Percentiles rank a stretch among this genome's conserved stretches.
phyloP scores from a whole-genome alignment of 2,113 vertebrate genomes.

The Malurus alboscapulatus region DNA sequence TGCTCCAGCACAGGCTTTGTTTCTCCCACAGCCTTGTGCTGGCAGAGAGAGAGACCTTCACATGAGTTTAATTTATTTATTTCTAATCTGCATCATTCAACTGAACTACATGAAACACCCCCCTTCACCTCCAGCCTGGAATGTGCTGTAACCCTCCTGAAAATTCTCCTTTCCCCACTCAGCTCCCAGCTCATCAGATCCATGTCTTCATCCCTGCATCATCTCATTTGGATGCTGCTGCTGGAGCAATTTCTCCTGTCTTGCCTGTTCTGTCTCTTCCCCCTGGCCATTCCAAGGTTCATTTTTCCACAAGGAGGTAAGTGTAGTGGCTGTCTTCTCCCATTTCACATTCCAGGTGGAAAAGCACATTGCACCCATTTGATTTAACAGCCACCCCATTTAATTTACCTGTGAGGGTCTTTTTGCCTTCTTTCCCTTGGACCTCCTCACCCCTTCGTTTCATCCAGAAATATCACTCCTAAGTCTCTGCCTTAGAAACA shows the following conservation, averaged over 20 bases:
- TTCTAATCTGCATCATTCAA: neutral
- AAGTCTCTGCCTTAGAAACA: neutral
- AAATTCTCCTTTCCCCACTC: neutral
- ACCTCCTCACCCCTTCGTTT: neutral
- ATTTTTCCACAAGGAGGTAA: accelerated
- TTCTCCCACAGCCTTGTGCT: neutral
- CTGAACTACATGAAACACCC: neutral
- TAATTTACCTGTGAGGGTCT: neutral
- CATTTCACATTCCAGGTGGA: neutral
- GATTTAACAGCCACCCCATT: neutral
- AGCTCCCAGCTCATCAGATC: neutral
- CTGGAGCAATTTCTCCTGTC: neutral
- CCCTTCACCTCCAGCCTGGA: neutral
- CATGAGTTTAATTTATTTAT: neutral
- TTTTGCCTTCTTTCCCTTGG: neutral
- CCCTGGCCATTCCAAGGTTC: neutral
- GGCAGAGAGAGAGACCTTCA: neutral
- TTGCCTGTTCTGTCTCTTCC: neutral
- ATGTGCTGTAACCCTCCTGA: neutral
- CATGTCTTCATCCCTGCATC: neutral
- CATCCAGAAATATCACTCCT: neutral
- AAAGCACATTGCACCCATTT: neutral
- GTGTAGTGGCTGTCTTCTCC: neutral
- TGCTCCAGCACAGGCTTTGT: neutral
- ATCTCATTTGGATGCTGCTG: neutral